These are phyloP conservation scores for Amphiprion percula DNA, from an alignment of 2,113 vertebrate genomes.

Conservation along the genomic window DNA sequence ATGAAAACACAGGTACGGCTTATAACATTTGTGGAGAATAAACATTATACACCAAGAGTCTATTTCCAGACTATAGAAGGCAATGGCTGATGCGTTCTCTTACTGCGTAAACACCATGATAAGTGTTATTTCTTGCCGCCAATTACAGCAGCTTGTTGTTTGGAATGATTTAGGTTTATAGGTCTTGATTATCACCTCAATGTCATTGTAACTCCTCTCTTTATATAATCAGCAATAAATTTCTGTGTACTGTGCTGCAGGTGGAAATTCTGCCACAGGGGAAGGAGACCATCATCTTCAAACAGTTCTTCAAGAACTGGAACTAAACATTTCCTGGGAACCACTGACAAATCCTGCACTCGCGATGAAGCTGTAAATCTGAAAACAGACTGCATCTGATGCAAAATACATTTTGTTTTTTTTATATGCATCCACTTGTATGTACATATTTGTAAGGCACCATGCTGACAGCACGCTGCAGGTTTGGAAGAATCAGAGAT, in stretches of 20 bases:
- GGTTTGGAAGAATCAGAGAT: slow-evolving; percentile 42
- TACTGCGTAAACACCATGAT: not conserved
- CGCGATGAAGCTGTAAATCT: not conserved
- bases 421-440: slow-evolving; percentile 50
- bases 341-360: slow-evolving; percentile 16
- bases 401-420: slow-evolving; percentile 44
- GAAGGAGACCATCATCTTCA: slow-evolving; percentile 91
- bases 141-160: not conserved
- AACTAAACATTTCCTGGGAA: slow-evolving; percentile 75
- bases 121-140: not conserved
- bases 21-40: not conserved
- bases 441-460: slow-evolving; percentile 69
- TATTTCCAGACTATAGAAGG: not conserved
- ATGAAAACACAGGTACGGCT: slow-evolving; percentile 89
- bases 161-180: not conserved
- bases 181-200: not conserved
- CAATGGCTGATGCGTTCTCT: too few species aligned
- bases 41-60: not conserved
- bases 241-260: slow-evolving; percentile 69
- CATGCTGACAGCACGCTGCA: not conserved
- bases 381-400: slow-evolving; percentile 17
- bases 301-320: slow-evolving; percentile 93
- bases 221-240: not conserved
- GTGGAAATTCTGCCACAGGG: slow-evolving; percentile 94
- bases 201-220: too few species aligned